These are phyloP conservation scores for Automeris io DNA, from an alignment of 2,888 invertebrate genomes.

Conservation along the genomic window DNA sequence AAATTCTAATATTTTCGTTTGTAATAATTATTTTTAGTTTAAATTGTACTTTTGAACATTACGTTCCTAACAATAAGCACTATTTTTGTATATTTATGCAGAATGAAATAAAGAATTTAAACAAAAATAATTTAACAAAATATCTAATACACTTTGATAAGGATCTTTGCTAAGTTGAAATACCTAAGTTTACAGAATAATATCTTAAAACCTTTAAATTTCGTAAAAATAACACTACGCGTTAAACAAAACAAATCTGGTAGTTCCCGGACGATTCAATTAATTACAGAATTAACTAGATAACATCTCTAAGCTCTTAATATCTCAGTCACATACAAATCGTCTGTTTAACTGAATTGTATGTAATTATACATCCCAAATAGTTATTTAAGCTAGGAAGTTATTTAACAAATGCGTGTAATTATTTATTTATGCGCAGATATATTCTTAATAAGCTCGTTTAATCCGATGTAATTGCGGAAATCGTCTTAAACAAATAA, in stretches of 20 bases:
- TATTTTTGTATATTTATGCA: too few relatives aligned
- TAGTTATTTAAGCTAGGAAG: conserved; percentile 9
- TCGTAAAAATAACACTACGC: too few relatives aligned
- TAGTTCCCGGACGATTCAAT: background rate
- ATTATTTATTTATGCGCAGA: conserved; percentile 10
- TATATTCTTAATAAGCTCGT: conserved; percentile 7
- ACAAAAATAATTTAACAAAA: too few relatives aligned
- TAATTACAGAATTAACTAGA: background rate
- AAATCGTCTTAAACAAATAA: conserved; percentile 13
- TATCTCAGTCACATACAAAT: conserved; percentile 6
- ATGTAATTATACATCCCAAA: conserved; percentile 8
- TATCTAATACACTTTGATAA: too few relatives aligned
- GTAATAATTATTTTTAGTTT: too few relatives aligned
- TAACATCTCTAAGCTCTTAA: conserved; percentile 3
- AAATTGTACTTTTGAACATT: too few relatives aligned
- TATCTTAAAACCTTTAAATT: too few relatives aligned
- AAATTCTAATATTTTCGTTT: too few relatives aligned
- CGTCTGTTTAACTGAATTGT: conserved; percentile 9
- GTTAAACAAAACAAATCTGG: conserved; percentile 1
- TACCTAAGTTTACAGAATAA: too few relatives aligned
- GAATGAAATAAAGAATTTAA: too few relatives aligned
- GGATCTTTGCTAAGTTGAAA: too few relatives aligned
- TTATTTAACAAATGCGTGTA: conserved; percentile 7
- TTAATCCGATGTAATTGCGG: conserved; percentile 11
- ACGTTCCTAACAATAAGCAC: too few relatives aligned